phyloP scores from a whole-genome alignment of 1,140 invertebrate species.

The Penaeus indicus region DNA sequence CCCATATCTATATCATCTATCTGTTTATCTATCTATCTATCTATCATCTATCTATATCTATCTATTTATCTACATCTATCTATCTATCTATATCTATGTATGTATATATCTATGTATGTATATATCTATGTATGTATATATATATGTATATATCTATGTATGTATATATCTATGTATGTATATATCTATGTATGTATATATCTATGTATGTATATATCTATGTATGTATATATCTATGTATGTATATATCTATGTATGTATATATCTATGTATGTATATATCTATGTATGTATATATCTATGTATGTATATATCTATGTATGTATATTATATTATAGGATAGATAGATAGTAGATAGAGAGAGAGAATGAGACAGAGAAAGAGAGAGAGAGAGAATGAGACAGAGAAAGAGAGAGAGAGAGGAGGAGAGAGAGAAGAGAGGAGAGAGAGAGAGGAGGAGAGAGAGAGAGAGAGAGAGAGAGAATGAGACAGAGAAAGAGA shows the following conservation, averaged over 20 bases:
- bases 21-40: no score
- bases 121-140: neutral
- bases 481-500: neutral
- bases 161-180: neutral
- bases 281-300: slow-evolving; percentile 10
- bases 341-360: no score
- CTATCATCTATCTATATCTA: no score
- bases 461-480: no score
- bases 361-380: no score
- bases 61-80: no score
- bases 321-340: neutral
- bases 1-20: no score
- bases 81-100: neutral
- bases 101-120: neutral
- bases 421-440: no score
- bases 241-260: neutral
- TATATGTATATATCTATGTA: slow-evolving; percentile 1
- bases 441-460: no score
- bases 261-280: slow-evolving; percentile 11
- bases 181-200: neutral
- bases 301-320: neutral
- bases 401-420: no score
- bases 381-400: no score
- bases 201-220: neutral
- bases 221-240: neutral